phyloP scores from a whole-genome alignment of 2,797 vertebrate species.

The Geotrypetes seraphini region DNA sequence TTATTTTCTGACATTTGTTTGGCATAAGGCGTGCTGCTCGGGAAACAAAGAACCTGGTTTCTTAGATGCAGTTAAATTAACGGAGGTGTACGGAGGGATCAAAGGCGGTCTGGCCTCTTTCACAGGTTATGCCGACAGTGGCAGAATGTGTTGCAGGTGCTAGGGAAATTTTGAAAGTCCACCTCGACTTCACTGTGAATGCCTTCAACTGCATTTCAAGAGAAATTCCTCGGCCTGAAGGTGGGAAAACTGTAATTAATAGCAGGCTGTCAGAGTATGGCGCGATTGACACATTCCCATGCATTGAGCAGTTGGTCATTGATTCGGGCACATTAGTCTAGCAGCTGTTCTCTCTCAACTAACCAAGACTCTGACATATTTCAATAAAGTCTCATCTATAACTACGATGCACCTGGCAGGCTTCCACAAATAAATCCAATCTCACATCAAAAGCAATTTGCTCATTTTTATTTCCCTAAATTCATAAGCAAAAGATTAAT shows the following conservation, averaged over 20 bases:
- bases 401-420: slow-evolving; percentile 26
- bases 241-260: slow-evolving; percentile 3
- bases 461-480: slow-evolving; percentile 27
- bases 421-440: slow-evolving; percentile 24
- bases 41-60: neutral
- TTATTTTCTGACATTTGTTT: no score
- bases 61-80: rapidly evolving
- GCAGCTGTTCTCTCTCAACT: slow-evolving; percentile 40
- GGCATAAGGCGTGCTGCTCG: no score
- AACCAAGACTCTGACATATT: slow-evolving; percentile 23
- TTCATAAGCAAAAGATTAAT: slow-evolving; percentile 14
- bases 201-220: neutral
- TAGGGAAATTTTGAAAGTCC: neutral
- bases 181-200: neutral
- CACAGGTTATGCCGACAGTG: neutral
- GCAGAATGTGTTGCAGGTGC: neutral
- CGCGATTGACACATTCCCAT: slow-evolving; percentile 17
- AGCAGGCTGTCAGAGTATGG: slow-evolving; percentile 1
- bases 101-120: rapidly evolving
- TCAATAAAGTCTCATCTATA: slow-evolving; percentile 18
- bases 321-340: slow-evolving; percentile 36
- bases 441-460: slow-evolving; percentile 25
- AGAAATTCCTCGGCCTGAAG: slow-evolving; percentile 1
- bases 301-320: slow-evolving; percentile 29
- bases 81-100: neutral